Conservation (phyloP, 2,888 invertebrate species). For the Drosophila prostipennis region DNA sequence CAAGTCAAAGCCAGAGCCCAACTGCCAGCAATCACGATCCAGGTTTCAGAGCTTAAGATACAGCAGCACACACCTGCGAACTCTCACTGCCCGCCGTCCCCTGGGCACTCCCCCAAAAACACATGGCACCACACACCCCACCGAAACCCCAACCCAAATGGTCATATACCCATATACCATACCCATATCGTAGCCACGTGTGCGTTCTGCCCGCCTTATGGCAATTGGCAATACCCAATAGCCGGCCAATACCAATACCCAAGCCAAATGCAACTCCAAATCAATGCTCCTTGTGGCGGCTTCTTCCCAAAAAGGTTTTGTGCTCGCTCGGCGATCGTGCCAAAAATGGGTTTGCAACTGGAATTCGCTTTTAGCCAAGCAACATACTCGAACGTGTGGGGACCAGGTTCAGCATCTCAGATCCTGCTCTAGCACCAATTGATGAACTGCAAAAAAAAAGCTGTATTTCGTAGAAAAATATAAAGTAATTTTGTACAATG, state of each 20-base stretch:
- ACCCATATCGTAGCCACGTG: slow-evolving; percentile 61
- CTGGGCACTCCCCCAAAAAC: slow-evolving; percentile 8
- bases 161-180: background rate
- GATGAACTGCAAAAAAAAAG: background rate
- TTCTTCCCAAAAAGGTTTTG: slow-evolving; percentile 71
- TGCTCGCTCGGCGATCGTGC: slow-evolving; percentile 63
- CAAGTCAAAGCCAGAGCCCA: slow-evolving; percentile 12
- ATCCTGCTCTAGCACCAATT: slow-evolving; percentile 34
- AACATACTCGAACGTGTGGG: slow-evolving; percentile 43
- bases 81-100: slow-evolving; percentile 21
- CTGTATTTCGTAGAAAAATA: background rate
- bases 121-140: slow-evolving; percentile 4
- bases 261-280: slow-evolving; percentile 52
- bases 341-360: slow-evolving; percentile 80
- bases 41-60: slow-evolving; percentile 22
- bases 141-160: background rate
- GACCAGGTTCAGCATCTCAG: slow-evolving; percentile 36
- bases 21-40: slow-evolving; percentile 54
- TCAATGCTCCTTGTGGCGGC: slow-evolving; percentile 63
- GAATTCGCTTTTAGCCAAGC: slow-evolving; percentile 76
- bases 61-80: slow-evolving; percentile 58
- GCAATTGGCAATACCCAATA: slow-evolving; percentile 19
- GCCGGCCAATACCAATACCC: slow-evolving; percentile 29
- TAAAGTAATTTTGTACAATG: too few relatives aligned
- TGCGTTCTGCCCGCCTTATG: slow-evolving; percentile 57